A percentile compares a stretch with the other conserved stretches of the same genome.
Evolutionary conservation across 2,888 invertebrate genomes (phyloP).

Genomic region (Apotomis turbidana): DNA sequence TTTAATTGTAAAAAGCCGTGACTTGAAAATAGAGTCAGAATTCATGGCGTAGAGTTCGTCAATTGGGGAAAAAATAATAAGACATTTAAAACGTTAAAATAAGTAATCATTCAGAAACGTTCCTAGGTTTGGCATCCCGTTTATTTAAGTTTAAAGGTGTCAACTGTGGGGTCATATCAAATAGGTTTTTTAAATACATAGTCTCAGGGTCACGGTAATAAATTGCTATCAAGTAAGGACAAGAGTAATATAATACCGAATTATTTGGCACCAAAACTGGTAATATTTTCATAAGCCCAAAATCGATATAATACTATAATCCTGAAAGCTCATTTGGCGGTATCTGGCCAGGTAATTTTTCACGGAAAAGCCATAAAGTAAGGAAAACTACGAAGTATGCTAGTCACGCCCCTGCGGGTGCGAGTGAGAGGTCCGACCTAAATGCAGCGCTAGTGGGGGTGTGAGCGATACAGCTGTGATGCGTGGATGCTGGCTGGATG

Average conservation of each 20-base stretch:
- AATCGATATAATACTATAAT: conserved; percentile 29
- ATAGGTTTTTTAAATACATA: too few species aligned
- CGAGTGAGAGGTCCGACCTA: conserved; percentile 25
- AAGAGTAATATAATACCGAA: neutral
- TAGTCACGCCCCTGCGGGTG: conserved; percentile 38
- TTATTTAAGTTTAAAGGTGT: too few species aligned
- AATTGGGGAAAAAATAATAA: too few species aligned
- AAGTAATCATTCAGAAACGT: too few species aligned
- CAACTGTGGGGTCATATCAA: too few species aligned
- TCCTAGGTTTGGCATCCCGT: too few species aligned
- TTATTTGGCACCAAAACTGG: neutral
- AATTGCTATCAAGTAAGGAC: neutral
- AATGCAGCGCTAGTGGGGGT: neutral
- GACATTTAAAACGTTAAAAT: too few species aligned
- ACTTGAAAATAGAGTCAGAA: too few species aligned
- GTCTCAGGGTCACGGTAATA: too few species aligned
- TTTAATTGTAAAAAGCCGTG: too few species aligned
- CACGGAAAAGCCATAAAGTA: conserved; percentile 43
- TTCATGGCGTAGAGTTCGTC: too few species aligned
- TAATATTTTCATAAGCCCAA: conserved; percentile 22
- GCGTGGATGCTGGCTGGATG: conserved; percentile 34
- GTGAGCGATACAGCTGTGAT: conserved; percentile 22
- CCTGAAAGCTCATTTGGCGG: conserved; percentile 41
- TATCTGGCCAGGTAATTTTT: conserved; percentile 43
- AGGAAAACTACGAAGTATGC: conserved; percentile 40